These are phyloP conservation scores for Galeopsomyia nigrocyanea DNA, from an alignment of 2,888 invertebrate species.

Conservation along the genomic window DNA sequence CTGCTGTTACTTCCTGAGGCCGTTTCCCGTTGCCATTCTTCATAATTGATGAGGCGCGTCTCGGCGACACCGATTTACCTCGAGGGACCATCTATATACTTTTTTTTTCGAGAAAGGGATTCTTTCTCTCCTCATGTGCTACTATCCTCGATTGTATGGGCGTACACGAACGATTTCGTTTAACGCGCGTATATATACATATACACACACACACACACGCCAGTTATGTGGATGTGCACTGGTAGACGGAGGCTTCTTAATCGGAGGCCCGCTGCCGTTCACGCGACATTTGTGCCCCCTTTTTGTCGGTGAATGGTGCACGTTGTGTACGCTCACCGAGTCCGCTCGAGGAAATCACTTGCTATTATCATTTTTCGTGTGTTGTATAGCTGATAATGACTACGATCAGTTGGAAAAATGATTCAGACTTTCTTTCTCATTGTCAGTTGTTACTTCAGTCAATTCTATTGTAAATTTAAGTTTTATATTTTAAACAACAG, in stretches of 20 bases:
- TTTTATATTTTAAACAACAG: no score
- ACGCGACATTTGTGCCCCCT: conserved; percentile 10
- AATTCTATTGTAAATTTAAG: no score
- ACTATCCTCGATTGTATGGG: no score
- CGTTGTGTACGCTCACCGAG: background rate
- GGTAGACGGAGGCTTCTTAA: background rate
- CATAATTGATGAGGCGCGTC: conserved; percentile 47
- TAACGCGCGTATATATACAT: background rate
- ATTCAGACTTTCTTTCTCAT: no score
- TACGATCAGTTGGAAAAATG: no score
- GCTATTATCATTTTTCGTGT: conserved; percentile 1
- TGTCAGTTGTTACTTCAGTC: no score
- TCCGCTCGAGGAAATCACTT: background rate
- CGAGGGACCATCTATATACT: conserved; percentile 2
- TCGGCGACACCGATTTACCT: conserved; percentile 29
- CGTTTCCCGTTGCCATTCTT: conserved; percentile 34
- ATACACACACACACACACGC: no score
- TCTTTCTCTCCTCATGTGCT: background rate
- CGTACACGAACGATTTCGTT: background rate
- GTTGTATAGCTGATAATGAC: no score
- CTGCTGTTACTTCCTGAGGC: no score
- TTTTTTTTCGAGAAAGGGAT: conserved; percentile 13
- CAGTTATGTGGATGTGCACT: no score
- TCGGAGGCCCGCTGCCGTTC: conserved; percentile 8
- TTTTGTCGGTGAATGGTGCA: conserved; percentile 4